phyloP scores from a whole-genome alignment of 1,140 invertebrate genomes.

The Pseudomyrmex cubaensis region DNA sequence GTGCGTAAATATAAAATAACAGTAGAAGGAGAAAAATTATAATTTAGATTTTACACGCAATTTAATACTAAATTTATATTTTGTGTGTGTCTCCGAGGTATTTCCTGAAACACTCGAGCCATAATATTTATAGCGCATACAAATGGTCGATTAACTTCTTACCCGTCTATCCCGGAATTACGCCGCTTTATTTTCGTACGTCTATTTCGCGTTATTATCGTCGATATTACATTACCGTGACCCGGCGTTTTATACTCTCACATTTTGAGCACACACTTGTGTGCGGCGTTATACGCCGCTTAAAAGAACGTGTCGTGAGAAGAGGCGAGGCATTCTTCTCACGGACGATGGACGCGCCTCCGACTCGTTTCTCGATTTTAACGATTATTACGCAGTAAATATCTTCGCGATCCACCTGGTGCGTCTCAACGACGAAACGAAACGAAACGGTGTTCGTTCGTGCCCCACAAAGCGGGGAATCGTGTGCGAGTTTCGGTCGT shows the following conservation, averaged over 20 bases:
- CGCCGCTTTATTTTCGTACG: background rate
- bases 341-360: background rate
- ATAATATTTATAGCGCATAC: background rate
- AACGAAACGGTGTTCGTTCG: constrained; percentile 20
- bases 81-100: background rate
- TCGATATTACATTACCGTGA: constrained; percentile 36
- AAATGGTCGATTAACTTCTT: constrained; percentile 15
- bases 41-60: background rate
- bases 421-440: constrained; percentile 32
- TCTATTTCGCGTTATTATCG: background rate
- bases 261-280: constrained; percentile 16
- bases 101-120: background rate
- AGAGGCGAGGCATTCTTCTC: constrained; percentile 32
- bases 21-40: background rate
- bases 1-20: background rate
- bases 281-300: constrained; percentile 5
- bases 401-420: constrained; percentile 76
- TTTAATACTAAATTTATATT: background rate
- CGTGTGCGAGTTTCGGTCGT: constrained; percentile 45
- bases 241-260: constrained; percentile 29
- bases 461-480: constrained; percentile 43
- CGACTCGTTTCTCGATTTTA: constrained; percentile 68
- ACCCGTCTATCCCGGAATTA: background rate
- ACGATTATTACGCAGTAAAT: constrained; percentile 82
- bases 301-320: constrained; percentile 36